Evolutionary conservation across 2,797 vertebrate genomes (phyloP).

Genomic region (Simalia tracyae): DNA sequence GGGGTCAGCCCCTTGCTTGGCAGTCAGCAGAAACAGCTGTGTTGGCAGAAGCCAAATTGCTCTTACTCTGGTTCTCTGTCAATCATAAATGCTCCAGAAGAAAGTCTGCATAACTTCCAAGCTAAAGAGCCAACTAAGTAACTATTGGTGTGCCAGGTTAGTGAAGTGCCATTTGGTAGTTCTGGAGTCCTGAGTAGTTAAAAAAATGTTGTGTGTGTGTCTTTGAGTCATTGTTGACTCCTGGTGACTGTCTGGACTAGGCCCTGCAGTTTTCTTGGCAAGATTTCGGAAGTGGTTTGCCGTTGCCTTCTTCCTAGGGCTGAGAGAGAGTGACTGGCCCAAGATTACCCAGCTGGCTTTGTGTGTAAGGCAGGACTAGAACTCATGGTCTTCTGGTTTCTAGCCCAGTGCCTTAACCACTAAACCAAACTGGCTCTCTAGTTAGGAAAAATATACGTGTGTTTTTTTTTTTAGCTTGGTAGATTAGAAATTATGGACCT

Average conservation of each 20-base stretch:
- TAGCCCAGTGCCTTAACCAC: too few species aligned
- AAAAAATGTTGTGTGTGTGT: not conserved
- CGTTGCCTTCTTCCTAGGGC: not conserved
- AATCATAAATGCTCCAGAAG: not conserved
- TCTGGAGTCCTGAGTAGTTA: not conserved
- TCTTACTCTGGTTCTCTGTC: not conserved
- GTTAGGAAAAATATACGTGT: too few species aligned
- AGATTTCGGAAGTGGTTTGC: not conserved
- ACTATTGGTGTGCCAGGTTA: not conserved
- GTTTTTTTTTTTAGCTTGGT: not conserved
- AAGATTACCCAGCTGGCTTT: too few species aligned
- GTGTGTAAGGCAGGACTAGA: too few species aligned
- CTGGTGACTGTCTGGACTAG: not conserved
- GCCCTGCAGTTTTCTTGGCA: not conserved
- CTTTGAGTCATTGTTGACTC: not conserved
- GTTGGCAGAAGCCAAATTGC: too few species aligned
- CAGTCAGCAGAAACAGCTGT: not conserved
- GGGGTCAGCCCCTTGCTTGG: not conserved
- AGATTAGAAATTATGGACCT: not conserved
- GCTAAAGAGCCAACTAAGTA: not conserved
- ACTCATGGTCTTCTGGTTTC: too few species aligned
- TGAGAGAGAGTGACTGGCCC: not conserved
- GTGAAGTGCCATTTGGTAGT: not conserved
- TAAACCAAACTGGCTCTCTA: too few species aligned
- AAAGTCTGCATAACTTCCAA: not conserved